Percentiles rank a stretch among this genome's conserved stretches.
Conservation (phyloP, 2,797 vertebrate genomes). For the Cossypha polioptera region DNA sequence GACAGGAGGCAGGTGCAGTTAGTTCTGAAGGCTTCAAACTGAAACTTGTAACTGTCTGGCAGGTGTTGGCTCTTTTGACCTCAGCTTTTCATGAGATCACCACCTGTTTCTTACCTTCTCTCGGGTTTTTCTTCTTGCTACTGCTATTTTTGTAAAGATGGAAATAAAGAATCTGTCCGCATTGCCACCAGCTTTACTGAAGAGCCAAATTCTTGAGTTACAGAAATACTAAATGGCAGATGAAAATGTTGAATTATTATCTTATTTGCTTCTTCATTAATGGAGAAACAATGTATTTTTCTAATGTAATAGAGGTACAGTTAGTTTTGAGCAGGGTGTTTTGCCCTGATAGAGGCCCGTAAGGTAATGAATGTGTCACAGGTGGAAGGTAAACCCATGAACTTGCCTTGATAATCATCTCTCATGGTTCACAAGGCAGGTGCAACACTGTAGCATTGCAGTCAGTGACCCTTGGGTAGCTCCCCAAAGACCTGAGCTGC, state of each 20-base stretch:
- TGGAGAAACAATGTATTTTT: background rate
- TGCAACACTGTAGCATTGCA: background rate
- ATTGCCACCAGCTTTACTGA: background rate
- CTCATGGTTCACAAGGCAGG: fast-evolving
- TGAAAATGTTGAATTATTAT: background rate
- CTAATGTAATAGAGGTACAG: fast-evolving
- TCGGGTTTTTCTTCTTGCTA: background rate
- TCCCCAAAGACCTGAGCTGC: background rate
- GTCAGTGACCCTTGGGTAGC: background rate
- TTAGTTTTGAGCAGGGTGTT: background rate
- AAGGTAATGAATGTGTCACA: background rate
- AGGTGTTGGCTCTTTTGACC: background rate
- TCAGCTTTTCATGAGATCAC: background rate
- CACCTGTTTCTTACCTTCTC: background rate
- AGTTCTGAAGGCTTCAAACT: background rate
- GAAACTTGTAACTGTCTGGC: background rate
- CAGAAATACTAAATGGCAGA: background rate
- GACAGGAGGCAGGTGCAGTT: background rate
- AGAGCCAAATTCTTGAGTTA: background rate
- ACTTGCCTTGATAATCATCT: fast-evolving
- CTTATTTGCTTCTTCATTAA: background rate
- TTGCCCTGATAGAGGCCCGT: background rate
- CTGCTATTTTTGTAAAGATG: background rate
- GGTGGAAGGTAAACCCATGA: background rate
- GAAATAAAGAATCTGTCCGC: background rate